Conservation (phyloP, 2,888 invertebrate genomes). For the Mimachlamys varia region DNA sequence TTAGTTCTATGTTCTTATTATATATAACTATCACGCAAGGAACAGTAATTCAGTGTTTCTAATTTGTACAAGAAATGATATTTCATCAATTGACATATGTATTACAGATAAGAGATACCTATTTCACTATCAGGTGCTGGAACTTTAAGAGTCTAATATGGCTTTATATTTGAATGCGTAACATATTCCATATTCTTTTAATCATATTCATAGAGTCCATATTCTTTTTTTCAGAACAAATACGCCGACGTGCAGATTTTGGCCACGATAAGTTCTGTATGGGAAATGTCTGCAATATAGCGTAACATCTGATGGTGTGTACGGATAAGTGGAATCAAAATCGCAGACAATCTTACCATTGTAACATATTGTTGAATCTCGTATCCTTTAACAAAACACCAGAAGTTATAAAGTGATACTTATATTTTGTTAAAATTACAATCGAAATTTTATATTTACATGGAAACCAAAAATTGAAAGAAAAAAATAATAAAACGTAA, state of each 20-base stretch:
- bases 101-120: too few relatives aligned
- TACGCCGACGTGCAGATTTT: slow-evolving; percentile 62
- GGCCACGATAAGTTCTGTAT: slow-evolving; percentile 68
- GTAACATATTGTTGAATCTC: background rate
- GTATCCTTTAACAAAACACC: background rate
- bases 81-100: too few relatives aligned
- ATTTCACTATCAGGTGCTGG: too few relatives aligned
- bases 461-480: background rate
- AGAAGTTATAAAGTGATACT: background rate
- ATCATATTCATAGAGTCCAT: background rate
- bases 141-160: too few relatives aligned
- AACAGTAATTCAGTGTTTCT: too few relatives aligned
- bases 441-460: slow-evolving; percentile 5
- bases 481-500: too few relatives aligned
- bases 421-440: background rate
- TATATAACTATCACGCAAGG: too few relatives aligned
- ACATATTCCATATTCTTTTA: too few relatives aligned
- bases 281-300: slow-evolving; percentile 62
- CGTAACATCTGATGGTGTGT: slow-evolving; percentile 49
- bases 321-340: background rate
- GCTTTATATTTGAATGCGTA: too few relatives aligned
- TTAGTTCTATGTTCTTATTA: too few relatives aligned
- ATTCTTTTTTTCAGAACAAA: slow-evolving; percentile 63
- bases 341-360: background rate
- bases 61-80: too few relatives aligned